Evolutionary conservation across 2,113 vertebrate species (phyloP).

Genomic region (human): GRCh38 chr18:2727501-2728000

Average conservation of each 20-base stretch:
- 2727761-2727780: neutral
- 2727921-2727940: neutral
- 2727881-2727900: slow-evolving; percentile 2
- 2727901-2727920: neutral
- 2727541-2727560: neutral
- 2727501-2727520: slow-evolving; percentile 18
- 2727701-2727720: neutral
- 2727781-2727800: slow-evolving; percentile 6
- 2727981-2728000: neutral
- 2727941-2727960: neutral
- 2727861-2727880: slow-evolving; percentile 1
- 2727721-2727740: neutral
- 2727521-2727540: neutral
- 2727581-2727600: neutral
- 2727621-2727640: neutral
- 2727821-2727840: slow-evolving; percentile 12
- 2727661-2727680: neutral
- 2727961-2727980: neutral
- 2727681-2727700: neutral
- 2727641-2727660: neutral
- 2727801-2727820: neutral
- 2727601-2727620: neutral
- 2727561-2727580: neutral
- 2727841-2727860: neutral
- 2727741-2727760: slow-evolving; percentile 30